Base-by-base conservation (phyloP, 2,888 invertebrate genomes). In the Tetropium fuscum region DNA sequence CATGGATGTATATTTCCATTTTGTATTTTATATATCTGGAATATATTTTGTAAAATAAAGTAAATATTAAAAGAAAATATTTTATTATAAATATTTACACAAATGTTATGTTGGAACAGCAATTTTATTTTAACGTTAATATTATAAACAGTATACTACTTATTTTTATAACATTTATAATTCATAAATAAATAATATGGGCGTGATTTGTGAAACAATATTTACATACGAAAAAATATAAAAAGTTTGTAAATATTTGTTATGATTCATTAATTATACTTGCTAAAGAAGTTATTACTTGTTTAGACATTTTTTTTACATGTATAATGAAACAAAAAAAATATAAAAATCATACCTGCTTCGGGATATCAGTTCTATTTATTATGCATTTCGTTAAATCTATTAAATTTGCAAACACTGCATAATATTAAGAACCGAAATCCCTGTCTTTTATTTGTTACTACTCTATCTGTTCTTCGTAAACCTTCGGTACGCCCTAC, bases 371-470 rank as follows among this genome's bases (percentile, higher is more conserved):
- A 68, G 71, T 71, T 70, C 71, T 56, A 60, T 53, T 59, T 63
- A 71, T 71, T 70, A 71, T 70, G 69, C 65, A 56, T 63, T 58
- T 56, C 15, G n/a, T 22, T 22, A 8, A 15, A 11, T 48, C 15
- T 8, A 19, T 8, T 16, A 51, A 8, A 44, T 34, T 40, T 13
- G 60, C 30, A 56, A 55, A 53, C 49, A 58, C 53, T 58, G 66
- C 71, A 75, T 71, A 73, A 75, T 72, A 71, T 56, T 62, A 73
- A 77, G 76, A 77, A 77, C 78, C 78, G 77, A 77, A 77, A 77
- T 75, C 77, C 76, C 73, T 66, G 61, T 66, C 66, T 68, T 57
- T 68, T 63, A 65, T 65, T 65, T 65, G 63, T 60, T 63, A 60
- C 56, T 65, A 60, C 49, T 22, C 25, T 40, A 55, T 60, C 58